Base-by-base conservation (phyloP, 2,113 vertebrate genomes). In the Pungitius pungitius region DNA sequence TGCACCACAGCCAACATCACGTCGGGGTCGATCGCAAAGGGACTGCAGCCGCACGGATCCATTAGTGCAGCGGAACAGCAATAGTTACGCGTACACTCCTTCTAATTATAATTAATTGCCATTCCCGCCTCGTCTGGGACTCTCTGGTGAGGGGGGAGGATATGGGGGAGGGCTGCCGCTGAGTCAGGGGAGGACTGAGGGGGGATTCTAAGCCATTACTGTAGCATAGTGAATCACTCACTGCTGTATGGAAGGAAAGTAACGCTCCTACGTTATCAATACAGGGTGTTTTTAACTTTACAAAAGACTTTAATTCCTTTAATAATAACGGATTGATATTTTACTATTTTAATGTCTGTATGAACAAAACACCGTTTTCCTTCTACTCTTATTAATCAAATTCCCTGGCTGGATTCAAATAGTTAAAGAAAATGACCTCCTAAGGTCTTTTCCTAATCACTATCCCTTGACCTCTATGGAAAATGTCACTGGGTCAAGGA, bases 81-180 rank as follows among this genome's bases (percentile, higher is more conserved):
- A 86, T 85, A 85, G 84, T 86, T 89, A 85, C 40, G 76, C 81
- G 80, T 82, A 84, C 78, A 78, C 80, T 64, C 70, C 75, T 79
- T 88, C 91, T 82, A 91, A 90, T 91, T 92, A 88, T 79, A 87
- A 90, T 88, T 87, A 90, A 89, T 73, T 90, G 81, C 39, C 78
- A 84, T 89, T 85, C 77, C 82, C 59, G 78, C 75, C 77, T 86
- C 30, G 40, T 69, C 52, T 12, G 39, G 68, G 65, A 57, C 67
- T 80, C 68, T 87, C 68, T 27, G 30, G 71, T 64, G 70, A 26
- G 12, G 30, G 37, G 24, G 64, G 61, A 8, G 27, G 37, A 49
- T 64, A 22, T 14, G 2, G 8, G 37, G 37, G 40, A 30, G 27
- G 0, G n/a, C 14, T 10, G 30, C 40, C 58, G 77, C 79, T 77